These are phyloP conservation scores for Parus major DNA, from an alignment of 2,113 vertebrate species.

Conservation along the genomic window DNA sequence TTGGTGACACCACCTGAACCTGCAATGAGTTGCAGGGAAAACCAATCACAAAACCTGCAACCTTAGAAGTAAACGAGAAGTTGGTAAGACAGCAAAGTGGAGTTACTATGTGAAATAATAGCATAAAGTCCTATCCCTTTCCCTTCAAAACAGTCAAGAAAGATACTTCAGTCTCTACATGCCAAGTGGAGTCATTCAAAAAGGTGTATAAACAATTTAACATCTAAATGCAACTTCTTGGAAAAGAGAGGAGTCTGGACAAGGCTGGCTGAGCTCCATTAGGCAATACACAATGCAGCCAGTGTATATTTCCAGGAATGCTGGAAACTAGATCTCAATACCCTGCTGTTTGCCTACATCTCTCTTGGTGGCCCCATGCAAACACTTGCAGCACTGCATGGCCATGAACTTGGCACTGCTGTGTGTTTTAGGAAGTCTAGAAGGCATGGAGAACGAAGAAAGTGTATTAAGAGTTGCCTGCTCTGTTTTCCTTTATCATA, in stretches of 20 bases:
- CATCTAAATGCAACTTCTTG: constrained; percentile 16
- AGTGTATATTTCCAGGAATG: constrained; percentile 22
- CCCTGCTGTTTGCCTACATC: neutral
- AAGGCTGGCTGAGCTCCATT: neutral
- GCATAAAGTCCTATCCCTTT: neutral
- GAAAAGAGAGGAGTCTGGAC: neutral
- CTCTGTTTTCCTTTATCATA: neutral
- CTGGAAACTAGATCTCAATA: constrained; percentile 18
- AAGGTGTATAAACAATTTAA: neutral
- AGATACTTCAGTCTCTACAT: neutral
- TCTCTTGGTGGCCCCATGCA: neutral
- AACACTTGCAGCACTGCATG: neutral
- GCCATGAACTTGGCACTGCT: neutral
- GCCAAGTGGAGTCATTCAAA: neutral
- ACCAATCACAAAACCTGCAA: too few species aligned
- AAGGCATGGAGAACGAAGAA: neutral
- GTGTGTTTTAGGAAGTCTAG: neutral
- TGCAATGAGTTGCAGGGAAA: too few species aligned
- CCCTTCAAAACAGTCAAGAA: neutral
- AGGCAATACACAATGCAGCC: neutral
- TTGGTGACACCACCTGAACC: neutral
- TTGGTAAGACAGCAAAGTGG: neutral
- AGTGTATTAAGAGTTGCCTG: neutral
- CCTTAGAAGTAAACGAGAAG: neutral
- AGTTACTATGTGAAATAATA: neutral